Evolutionary conservation across 2,113 vertebrate species (phyloP).

Genomic region (Erpornis zantholeuca): DNA sequence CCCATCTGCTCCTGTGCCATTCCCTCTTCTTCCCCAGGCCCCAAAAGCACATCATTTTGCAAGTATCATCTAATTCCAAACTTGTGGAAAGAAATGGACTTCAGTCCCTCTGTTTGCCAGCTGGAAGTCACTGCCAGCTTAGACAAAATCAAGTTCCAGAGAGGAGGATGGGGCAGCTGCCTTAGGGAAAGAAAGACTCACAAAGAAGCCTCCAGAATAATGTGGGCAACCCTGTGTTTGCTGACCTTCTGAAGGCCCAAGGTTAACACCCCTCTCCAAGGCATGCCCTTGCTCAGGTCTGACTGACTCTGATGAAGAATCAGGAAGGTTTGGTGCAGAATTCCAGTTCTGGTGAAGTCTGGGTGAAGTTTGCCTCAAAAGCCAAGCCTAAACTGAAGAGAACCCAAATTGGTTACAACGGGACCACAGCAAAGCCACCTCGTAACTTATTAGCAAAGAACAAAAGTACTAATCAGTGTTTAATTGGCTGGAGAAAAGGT

Average conservation of each 20-base stretch:
- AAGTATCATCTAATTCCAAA: neutral
- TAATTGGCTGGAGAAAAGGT: neutral
- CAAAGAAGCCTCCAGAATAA: neutral
- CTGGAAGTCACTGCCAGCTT: neutral
- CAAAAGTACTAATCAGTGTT: neutral
- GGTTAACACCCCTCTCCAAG: neutral
- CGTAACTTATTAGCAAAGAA: neutral
- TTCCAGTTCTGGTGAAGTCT: neutral
- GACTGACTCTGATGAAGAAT: neutral
- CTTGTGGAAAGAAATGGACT: neutral
- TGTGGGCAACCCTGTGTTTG: neutral
- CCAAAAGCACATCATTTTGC: neutral
- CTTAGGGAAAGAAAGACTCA: neutral
- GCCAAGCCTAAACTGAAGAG: neutral
- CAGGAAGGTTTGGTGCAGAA: neutral
- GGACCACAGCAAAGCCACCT: neutral
- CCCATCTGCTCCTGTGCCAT: neutral
- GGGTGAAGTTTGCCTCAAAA: neutral
- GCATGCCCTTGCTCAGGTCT: neutral
- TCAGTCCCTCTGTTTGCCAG: slow-evolving; percentile 10
- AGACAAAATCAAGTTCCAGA: neutral
- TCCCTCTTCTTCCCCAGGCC: neutral
- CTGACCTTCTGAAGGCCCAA: neutral
- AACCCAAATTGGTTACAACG: neutral
- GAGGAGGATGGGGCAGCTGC: neutral